A percentile compares a stretch with the other conserved stretches of the same genome.
These are phyloP conservation scores for Ormyrus nitidulus DNA, from an alignment of 2,888 invertebrate species.

Conservation along the genomic window DNA sequence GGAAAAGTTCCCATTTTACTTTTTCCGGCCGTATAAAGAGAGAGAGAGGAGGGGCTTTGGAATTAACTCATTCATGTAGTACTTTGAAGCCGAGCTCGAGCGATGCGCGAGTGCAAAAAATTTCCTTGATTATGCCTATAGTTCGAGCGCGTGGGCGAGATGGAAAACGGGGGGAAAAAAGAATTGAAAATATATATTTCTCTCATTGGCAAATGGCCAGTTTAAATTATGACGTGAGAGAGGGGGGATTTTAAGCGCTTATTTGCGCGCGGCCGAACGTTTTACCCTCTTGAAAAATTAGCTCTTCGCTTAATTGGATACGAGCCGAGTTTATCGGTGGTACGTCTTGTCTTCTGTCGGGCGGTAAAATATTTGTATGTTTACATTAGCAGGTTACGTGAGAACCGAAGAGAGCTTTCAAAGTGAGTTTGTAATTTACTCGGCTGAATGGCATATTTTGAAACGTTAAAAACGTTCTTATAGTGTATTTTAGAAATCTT, in stretches of 20 bases:
- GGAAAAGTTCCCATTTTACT: slow-evolving; percentile 24
- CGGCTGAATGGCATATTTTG: not conserved
- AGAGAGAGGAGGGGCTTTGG: slow-evolving; percentile 11
- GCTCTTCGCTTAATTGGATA: slow-evolving; percentile 9
- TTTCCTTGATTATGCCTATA: slow-evolving; percentile 19
- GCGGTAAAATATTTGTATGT: slow-evolving; percentile 4
- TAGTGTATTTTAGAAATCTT: not conserved
- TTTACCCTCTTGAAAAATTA: slow-evolving; percentile 2
- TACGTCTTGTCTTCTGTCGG: not conserved
- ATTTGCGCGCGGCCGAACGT: no score
- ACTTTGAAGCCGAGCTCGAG: slow-evolving; percentile 31
- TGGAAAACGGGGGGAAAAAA: not conserved
- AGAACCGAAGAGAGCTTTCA: slow-evolving; percentile 14
- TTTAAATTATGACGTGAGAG: slow-evolving; percentile 15
- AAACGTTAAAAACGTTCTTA: not conserved
- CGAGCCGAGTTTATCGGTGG: slow-evolving; percentile 4
- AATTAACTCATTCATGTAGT: slow-evolving; percentile 46
- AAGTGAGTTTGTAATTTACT: not conserved
- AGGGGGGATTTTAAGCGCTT: not conserved
- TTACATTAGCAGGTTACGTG: not conserved
- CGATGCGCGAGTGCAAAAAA: slow-evolving; percentile 15
- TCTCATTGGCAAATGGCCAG: slow-evolving; percentile 6
- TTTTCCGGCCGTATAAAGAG: slow-evolving; percentile 9
- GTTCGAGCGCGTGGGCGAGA: not conserved
- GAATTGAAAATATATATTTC: slow-evolving; percentile 14